phyloP scores from a whole-genome alignment of 1,140 invertebrate species.

The Lepidurus apus region DNA sequence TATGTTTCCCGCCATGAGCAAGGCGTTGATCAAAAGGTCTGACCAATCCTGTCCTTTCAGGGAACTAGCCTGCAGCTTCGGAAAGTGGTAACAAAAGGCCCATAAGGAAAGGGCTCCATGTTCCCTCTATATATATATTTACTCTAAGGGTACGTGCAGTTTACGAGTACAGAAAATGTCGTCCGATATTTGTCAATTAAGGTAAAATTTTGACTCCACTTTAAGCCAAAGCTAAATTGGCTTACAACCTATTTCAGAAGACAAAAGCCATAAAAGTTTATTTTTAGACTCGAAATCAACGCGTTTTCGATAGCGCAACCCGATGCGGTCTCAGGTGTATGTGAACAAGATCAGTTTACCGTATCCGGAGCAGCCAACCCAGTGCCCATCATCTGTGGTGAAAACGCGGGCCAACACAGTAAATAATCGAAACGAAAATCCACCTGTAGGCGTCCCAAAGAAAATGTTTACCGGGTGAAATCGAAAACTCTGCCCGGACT shows the following conservation, averaged over 20 bases:
- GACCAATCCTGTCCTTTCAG: no score
- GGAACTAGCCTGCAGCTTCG: no score
- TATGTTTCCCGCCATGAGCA: no score
- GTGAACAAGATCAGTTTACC: conserved; percentile 61
- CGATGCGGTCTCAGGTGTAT: conserved; percentile 59
- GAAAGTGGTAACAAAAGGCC: no score
- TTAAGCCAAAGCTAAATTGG: no score
- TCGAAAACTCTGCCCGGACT: no score
- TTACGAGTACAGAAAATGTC: conserved; percentile 3
- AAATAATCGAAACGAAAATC: conserved; percentile 35
- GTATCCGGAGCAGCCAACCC: conserved; percentile 57
- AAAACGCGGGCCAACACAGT: conserved; percentile 71
- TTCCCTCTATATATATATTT: no score
- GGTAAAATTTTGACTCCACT: neutral
- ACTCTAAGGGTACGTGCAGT: conserved; percentile 8
- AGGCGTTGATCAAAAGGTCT: no score
- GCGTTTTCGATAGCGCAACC: conserved; percentile 66
- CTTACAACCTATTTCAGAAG: no score
- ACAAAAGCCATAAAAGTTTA: neutral
- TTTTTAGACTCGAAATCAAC: conserved; percentile 61
- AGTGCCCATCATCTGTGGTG: conserved; percentile 67
- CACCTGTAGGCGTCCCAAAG: no score
- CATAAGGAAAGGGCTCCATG: no score
- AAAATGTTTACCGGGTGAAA: no score
- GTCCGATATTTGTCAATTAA: conserved; percentile 23